phyloP scores from a whole-genome alignment of 2,888 invertebrate species.

The Lottia scabra region DNA sequence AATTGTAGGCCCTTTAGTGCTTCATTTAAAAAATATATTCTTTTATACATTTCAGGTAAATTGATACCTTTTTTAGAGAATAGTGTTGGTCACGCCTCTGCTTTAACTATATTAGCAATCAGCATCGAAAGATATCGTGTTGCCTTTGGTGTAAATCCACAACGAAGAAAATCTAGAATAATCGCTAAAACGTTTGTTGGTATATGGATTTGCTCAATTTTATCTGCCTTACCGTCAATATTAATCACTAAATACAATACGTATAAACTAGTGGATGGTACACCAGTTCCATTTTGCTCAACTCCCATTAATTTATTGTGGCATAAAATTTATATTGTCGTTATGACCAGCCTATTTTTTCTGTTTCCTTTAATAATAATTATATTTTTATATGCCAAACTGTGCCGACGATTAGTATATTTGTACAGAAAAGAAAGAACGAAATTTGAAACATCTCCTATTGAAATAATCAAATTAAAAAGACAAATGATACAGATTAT shows the following conservation, averaged over 20 bases:
- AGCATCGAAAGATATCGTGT: constrained; percentile 91
- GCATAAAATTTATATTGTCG: constrained; percentile 80
- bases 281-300: constrained; percentile 81
- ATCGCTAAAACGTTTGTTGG: constrained; percentile 62
- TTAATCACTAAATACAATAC: constrained; percentile 82
- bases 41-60: constrained; percentile 78
- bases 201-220: constrained; percentile 65
- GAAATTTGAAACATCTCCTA: constrained; percentile 30
- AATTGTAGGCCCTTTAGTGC: no score
- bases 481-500: constrained; percentile 41
- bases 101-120: constrained; percentile 90
- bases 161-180: constrained; percentile 70
- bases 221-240: constrained; percentile 79
- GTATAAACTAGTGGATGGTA: constrained; percentile 77
- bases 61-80: constrained; percentile 92
- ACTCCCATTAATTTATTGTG: constrained; percentile 81
- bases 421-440: constrained; percentile 30
- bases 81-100: constrained; percentile 91
- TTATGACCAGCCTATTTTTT: constrained; percentile 86
- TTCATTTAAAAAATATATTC: not conserved
- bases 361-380: constrained; percentile 85
- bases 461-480: constrained; percentile 32
- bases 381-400: constrained; percentile 80
- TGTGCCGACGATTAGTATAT: constrained; percentile 30
- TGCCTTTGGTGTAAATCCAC: constrained; percentile 86